Percentiles rank a stretch among this genome's conserved stretches.
Conservation (phyloP, 2,888 invertebrate genomes). For the Cordilura impudica region DNA sequence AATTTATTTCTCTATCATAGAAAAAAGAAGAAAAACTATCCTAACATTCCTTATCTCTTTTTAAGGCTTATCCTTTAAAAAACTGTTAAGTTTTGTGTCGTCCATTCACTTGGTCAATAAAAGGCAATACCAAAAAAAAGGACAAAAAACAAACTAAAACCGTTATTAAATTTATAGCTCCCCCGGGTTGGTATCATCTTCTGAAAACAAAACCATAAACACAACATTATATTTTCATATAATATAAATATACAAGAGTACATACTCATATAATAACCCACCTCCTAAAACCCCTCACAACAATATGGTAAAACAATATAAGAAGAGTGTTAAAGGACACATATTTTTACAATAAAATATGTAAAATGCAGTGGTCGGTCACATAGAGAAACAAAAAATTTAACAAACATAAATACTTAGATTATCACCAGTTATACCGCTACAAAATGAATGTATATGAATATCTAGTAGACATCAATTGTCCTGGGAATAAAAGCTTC, state of each 20-base stretch:
- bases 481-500: slow-evolving; percentile 9
- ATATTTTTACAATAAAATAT: slow-evolving; percentile 50
- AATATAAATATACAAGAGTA: slow-evolving; percentile 55
- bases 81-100: neutral
- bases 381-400: slow-evolving; percentile 3
- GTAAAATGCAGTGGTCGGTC: slow-evolving; percentile 16
- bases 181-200: slow-evolving; percentile 69
- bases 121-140: slow-evolving; percentile 9
- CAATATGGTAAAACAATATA: neutral
- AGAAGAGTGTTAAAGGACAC: slow-evolving; percentile 1
- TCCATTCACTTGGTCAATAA: neutral
- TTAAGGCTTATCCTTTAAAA: slow-evolving; percentile 5
- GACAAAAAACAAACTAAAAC: neutral
- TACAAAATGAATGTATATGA: neutral
- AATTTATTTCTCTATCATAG: too few relatives aligned
- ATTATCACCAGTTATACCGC: slow-evolving; percentile 21
- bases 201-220: slow-evolving; percentile 69
- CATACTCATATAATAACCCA: too few relatives aligned
- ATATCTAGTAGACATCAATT: slow-evolving; percentile 14
- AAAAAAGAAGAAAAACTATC: neutral
- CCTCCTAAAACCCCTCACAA: neutral
- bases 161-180: slow-evolving; percentile 77
- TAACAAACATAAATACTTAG: slow-evolving; percentile 41
- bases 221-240: slow-evolving; percentile 55
- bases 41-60: slow-evolving; percentile 4